Evolutionary conservation across 2,113 vertebrate species (phyloP), one percentile per base, ranked within the genome.

Genomic region (Siniperca knerii): DNA sequence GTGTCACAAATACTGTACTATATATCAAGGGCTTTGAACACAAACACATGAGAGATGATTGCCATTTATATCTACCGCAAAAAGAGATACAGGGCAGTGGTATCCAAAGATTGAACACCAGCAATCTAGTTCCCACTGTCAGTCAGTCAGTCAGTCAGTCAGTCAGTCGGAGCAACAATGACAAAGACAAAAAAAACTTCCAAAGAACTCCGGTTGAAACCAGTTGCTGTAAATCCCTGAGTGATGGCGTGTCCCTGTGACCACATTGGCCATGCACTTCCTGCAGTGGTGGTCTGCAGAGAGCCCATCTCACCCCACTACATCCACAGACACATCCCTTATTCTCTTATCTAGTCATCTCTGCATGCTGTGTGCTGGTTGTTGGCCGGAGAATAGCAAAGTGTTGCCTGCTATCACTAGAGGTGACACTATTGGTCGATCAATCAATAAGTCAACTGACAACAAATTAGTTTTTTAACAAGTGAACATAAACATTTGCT

Each of bases 191-290:
- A 79, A 75, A 81, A 55, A 84, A 82, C 73, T 62, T 80, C 82
- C 50, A 79, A 85, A 75, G 79, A 83, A 76, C 64, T 91, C 86
- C 76, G 57, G 92, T 64, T 89, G 81, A 79, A 93, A 90, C 92
- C 89, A 91, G 92, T 87, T 84, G 80, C 71, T 84, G 71, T 91
- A 93, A 91, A 91, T 90, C 90, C 92, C 90, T 72, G 76, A 85
- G 66, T 75, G 87, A 84, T 77, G 61, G 79, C 33, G 50, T 85
- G 85, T 87, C 66, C 69, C 80, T 86, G 85, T 93, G 82, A 92
- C 87, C 91, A 92, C 87, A 88, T 92, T 29, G 83, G 84, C 82
- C 42, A 65, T 92, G 87, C 89, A 92, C 91, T 93, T 95, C 90
- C 93, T 94, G 92, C 74, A 42, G 71, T 55, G 73, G 85, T 70